These are phyloP conservation scores for Zygothrica quintamaculata DNA, from an alignment of 2,888 invertebrate species.

Conservation along the genomic window DNA sequence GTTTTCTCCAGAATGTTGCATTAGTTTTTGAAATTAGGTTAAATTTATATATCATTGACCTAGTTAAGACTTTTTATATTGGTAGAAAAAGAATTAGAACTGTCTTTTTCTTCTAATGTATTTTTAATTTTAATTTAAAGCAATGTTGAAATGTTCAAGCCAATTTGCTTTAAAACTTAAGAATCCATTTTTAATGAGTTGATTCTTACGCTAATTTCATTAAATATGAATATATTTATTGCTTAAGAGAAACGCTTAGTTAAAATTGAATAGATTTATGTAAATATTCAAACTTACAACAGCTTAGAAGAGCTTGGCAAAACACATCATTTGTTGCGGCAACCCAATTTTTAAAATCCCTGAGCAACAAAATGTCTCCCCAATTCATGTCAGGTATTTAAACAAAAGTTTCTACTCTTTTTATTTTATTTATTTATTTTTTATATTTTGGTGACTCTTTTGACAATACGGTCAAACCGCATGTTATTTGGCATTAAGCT, in stretches of 20 bases:
- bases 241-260: slow-evolving; percentile 14
- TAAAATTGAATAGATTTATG: slow-evolving; percentile 40
- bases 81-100: too few relatives aligned
- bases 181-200: slow-evolving; percentile 49
- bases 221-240: slow-evolving; percentile 47
- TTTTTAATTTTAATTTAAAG: too few relatives aligned
- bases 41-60: too few relatives aligned
- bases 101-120: background rate
- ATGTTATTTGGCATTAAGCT: slow-evolving; percentile 31
- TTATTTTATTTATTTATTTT: slow-evolving; percentile 7
- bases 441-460: slow-evolving; percentile 8
- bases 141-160: too few relatives aligned
- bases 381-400: slow-evolving; percentile 40
- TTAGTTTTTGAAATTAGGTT: too few relatives aligned
- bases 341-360: slow-evolving; percentile 51
- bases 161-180: slow-evolving; percentile 48
- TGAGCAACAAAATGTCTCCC: slow-evolving; percentile 1
- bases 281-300: slow-evolving; percentile 52
- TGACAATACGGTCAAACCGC: slow-evolving; percentile 31
- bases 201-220: slow-evolving; percentile 48
- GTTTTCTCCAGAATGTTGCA: too few relatives aligned
- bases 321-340: slow-evolving; percentile 46
- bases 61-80: too few relatives aligned
- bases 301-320: slow-evolving; percentile 20
- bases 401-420: slow-evolving; percentile 13